A percentile compares a stretch with the other conserved stretches of the same genome.
Conservation (phyloP, 1,140 invertebrate genomes). For the Pseudomyrmex concolor region DNA sequence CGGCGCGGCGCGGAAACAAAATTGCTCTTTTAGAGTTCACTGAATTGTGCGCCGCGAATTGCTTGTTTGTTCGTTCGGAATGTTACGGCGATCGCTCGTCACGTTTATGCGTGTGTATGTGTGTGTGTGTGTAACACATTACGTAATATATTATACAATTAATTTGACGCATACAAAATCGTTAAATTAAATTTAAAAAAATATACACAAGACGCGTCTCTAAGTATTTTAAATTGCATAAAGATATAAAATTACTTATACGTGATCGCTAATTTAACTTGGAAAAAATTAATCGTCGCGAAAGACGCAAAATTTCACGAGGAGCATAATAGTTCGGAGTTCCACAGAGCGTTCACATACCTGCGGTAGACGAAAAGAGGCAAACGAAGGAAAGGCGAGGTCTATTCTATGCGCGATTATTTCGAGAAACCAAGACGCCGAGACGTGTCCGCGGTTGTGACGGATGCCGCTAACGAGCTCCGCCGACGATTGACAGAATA, state of each 20-base stretch:
- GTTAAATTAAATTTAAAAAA: neutral
- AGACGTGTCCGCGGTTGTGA: slow-evolving; percentile 67
- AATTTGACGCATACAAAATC: neutral
- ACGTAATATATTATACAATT: neutral
- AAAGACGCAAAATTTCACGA: neutral
- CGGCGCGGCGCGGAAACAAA: neutral
- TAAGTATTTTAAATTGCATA: neutral
- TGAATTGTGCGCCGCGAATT: slow-evolving; percentile 11
- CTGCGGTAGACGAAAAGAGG: slow-evolving; percentile 24
- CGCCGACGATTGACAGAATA: slow-evolving; percentile 81
- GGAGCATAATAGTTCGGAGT: neutral
- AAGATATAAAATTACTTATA: too few species aligned
- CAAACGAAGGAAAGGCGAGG: slow-evolving; percentile 41
- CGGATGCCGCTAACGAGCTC: slow-evolving; percentile 79
- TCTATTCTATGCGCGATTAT: slow-evolving; percentile 74
- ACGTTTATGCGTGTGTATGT: neutral
- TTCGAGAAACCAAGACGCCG: slow-evolving; percentile 76
- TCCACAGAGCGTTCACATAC: neutral
- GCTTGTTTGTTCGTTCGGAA: slow-evolving; percentile 8
- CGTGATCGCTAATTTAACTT: too few species aligned
- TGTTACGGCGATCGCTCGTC: slow-evolving; percentile 10
- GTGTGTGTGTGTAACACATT: slow-evolving; percentile 1
- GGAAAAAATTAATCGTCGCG: neutral
- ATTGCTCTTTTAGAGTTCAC: slow-evolving; percentile 20
- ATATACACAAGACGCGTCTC: neutral